Evolutionary conservation across 2,888 invertebrate species (phyloP).

Genomic region (Taenaris catops): DNA sequence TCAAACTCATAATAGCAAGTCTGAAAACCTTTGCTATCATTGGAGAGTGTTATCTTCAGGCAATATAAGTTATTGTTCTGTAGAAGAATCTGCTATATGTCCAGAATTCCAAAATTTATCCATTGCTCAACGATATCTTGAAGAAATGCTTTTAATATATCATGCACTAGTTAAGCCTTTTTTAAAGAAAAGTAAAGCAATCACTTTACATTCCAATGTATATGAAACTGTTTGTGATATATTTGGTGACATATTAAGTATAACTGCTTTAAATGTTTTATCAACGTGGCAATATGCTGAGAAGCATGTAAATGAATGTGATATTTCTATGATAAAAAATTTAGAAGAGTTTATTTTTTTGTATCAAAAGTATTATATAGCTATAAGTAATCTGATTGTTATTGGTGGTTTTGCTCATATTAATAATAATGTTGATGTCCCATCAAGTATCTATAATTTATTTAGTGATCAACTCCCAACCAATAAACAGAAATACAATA

Average conservation of each 20-base stretch:
- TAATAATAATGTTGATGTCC: constrained; percentile 81
- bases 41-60: constrained; percentile 70
- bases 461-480: constrained; percentile 78
- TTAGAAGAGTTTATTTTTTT: constrained; percentile 85
- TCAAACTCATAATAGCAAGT: constrained; percentile 47
- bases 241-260: constrained; percentile 84
- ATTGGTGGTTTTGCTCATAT: constrained; percentile 85
- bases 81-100: constrained; percentile 53
- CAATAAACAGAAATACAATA: constrained; percentile 74
- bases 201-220: constrained; percentile 76
- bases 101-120: constrained; percentile 76
- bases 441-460: constrained; percentile 74
- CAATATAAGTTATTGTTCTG: constrained; percentile 66
- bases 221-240: constrained; percentile 83
- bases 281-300: constrained; percentile 85
- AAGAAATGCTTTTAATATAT: constrained; percentile 83
- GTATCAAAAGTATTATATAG: constrained; percentile 85
- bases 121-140: constrained; percentile 84
- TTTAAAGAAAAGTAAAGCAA: constrained; percentile 80
- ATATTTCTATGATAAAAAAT: constrained; percentile 84
- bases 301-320: constrained; percentile 82
- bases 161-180: constrained; percentile 82
- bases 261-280: constrained; percentile 83
- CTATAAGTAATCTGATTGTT: constrained; percentile 86
- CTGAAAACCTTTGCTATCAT: constrained; percentile 67